Base-by-base conservation (phyloP, 2,888 invertebrate genomes). In the Imbricaverruca yamaguchii region DNA sequence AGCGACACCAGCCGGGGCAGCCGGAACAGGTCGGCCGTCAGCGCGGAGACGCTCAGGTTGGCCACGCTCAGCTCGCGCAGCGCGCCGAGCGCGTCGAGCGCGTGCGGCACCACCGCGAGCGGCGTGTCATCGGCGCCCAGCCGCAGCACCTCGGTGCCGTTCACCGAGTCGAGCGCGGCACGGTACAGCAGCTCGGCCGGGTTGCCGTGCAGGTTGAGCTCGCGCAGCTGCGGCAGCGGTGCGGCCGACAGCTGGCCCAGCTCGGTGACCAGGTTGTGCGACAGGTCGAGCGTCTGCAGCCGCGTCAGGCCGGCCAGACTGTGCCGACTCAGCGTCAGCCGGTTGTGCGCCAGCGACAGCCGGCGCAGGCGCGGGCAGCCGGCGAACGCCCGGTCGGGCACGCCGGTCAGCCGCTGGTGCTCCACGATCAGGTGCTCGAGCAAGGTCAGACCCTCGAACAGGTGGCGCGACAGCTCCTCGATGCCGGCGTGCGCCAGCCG, bases 31-130 rank as follows among this genome's bases (percentile, higher is more conserved):
- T 93, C 92, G 85, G 92, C 91, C 82, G 89, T 89, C 83, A 94
- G 89, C 85, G 90, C 90, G 80, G 90, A 89, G 82, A 94, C 93
- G 10, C 92, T 92, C 87, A 94, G 94, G n/a, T 92, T 92, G 85
- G 90, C 91, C 80, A 94, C 88, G 85, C 91, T 91, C 59, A 94
- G 88, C 86, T 94, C 74, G 18, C 74, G 74, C 53, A 74, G 74
- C 18, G 7, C 18, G 53, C 7, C 2, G 18, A 74, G 53, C 0
- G 53, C 53, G 39, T 25, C 39, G 8, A 74, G 53, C 53, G 74
- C 74, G 18, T 15, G 74, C 53, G 74, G 74, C 74, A 25, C 1
- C 53, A 74, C 15, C 53, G 18, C 10, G 18, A 74, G 53, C 18
- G 74, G 74, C 74, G 25, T 25, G 74, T 74, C 74, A 53, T 21